phyloP scores from a whole-genome alignment of 2,888 invertebrate genomes.

The Labia minor region DNA sequence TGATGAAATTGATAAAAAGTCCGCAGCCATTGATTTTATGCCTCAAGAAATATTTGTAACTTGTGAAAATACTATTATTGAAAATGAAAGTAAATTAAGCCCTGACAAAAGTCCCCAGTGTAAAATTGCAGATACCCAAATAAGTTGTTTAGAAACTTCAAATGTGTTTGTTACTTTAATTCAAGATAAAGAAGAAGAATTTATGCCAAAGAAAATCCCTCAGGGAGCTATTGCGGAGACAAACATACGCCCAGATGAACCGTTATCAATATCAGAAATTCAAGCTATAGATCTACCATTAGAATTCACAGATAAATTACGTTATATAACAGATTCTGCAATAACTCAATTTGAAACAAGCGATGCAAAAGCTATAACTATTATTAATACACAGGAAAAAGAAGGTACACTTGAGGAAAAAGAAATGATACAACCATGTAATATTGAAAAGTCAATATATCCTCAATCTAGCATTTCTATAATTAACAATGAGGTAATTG shows the following conservation, averaged over 20 bases:
- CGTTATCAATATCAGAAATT: constrained; percentile 49
- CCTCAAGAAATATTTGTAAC: constrained; percentile 51
- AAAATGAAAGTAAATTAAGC: constrained; percentile 46
- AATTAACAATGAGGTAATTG: constrained; percentile 49
- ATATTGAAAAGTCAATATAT: constrained; percentile 41
- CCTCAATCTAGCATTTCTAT: constrained; percentile 52
- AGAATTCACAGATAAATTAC: constrained; percentile 43
- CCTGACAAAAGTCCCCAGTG: constrained; percentile 36
- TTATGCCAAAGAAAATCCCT: constrained; percentile 43
- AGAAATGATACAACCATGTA: constrained; percentile 34
- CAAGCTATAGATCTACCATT: constrained; percentile 44
- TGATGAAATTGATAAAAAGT: constrained; percentile 38
- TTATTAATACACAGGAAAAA: constrained; percentile 52
- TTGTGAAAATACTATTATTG: constrained; percentile 46
- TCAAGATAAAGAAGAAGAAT: constrained; percentile 55
- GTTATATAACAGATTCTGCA: constrained; percentile 45
- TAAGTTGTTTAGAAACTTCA: constrained; percentile 48
- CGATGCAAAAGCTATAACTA: constrained; percentile 52
- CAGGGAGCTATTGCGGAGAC: constrained; percentile 45
- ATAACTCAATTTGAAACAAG: constrained; percentile 45
- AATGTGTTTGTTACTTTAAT: constrained; percentile 46
- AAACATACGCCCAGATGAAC: constrained; percentile 47
- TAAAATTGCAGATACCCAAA: constrained; percentile 36
- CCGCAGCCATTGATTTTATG: constrained; percentile 48
- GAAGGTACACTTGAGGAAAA: constrained; percentile 41